Conservation (phyloP, 2,113 vertebrate species). For the Megaleporinus macrocephalus region DNA sequence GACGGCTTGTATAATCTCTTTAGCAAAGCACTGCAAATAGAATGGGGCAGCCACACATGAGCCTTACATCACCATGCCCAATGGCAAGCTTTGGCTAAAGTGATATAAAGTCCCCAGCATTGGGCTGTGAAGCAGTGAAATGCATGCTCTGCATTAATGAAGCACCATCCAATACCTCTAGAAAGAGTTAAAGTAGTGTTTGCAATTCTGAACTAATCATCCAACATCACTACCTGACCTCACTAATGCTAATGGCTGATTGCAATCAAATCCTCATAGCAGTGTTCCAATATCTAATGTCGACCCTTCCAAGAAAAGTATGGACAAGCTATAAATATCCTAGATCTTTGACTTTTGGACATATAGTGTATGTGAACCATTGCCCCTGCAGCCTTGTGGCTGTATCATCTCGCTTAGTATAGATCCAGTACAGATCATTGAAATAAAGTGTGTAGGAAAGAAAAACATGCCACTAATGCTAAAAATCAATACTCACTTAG, state of each 20-base stretch:
- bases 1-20: background rate
- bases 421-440: conserved; percentile 9
- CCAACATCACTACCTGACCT: background rate
- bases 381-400: background rate
- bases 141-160: background rate
- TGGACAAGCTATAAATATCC: background rate
- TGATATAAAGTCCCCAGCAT: background rate
- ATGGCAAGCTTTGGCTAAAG: background rate
- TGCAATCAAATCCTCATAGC: background rate
- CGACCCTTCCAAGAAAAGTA: background rate
- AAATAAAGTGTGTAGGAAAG: conserved; percentile 1
- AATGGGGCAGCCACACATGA: background rate
- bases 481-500: conserved; percentile 5
- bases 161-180: background rate
- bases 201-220: background rate
- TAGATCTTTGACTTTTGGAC: background rate
- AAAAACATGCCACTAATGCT: background rate
- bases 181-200: background rate
- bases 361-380: background rate
- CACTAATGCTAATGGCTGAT: background rate
- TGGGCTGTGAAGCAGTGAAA: too few relatives aligned
- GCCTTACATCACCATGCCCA: background rate
- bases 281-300: background rate
- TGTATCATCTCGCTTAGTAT: background rate
- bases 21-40: background rate